Evolutionary conservation across 2,888 invertebrate species (phyloP).

Genomic region (Colostygia pectinataria): DNA sequence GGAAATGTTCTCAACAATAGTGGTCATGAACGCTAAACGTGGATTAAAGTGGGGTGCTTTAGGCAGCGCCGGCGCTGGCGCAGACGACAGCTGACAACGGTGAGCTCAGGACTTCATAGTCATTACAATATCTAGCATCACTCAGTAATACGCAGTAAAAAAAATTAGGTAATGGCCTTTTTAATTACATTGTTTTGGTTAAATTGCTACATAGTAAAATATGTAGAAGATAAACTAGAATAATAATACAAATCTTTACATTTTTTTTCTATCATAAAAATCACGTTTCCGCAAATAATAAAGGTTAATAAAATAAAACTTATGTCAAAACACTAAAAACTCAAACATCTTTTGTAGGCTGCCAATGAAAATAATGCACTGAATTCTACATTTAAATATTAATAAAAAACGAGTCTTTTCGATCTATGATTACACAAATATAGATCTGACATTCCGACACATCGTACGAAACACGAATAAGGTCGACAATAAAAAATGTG

Average conservation of each 20-base stretch:
- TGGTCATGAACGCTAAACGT: constrained; percentile 48
- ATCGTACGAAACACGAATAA: constrained; percentile 20
- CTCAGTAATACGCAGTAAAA: background rate
- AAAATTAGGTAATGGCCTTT: background rate
- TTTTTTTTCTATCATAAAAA: too few species aligned
- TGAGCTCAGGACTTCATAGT: constrained; percentile 35
- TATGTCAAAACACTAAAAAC: constrained; percentile 16
- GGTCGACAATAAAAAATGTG: constrained; percentile 28
- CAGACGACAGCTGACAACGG: constrained; percentile 69
- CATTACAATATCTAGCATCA: background rate
- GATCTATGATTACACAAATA: background rate
- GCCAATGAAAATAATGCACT: constrained; percentile 10
- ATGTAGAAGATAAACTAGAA: too few species aligned
- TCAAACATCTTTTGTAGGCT: constrained; percentile 11
- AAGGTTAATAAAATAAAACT: background rate
- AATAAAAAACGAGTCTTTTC: background rate
- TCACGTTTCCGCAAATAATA: background rate
- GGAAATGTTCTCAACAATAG: constrained; percentile 40
- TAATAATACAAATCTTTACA: too few species aligned
- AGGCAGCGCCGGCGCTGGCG: constrained; percentile 65
- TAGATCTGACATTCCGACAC: constrained; percentile 16
- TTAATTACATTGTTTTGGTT: background rate
- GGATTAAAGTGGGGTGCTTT: constrained; percentile 63
- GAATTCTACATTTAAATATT: constrained; percentile 21
- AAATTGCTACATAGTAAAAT: too few species aligned